phyloP scores from a whole-genome alignment of 2,797 vertebrate species.

The Phataginus tricuspis region DNA sequence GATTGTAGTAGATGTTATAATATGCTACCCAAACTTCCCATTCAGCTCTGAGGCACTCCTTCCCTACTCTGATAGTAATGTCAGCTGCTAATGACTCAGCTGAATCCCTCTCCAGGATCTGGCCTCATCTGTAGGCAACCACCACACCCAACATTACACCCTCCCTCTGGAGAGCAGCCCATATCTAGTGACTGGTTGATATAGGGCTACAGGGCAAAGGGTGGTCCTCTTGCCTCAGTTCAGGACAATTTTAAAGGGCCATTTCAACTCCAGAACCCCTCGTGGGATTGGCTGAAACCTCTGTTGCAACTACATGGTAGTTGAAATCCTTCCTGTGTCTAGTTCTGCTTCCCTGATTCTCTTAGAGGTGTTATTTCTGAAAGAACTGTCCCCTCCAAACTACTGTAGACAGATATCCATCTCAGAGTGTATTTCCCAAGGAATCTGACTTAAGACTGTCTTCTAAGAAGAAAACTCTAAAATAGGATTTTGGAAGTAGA shows the following conservation, averaged over 20 bases:
- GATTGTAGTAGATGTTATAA: neutral
- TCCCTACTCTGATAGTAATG: neutral
- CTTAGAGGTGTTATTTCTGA: slow-evolving; percentile 22
- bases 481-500: neutral
- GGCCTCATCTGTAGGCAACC: neutral
- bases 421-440: neutral
- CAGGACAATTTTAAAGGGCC: neutral
- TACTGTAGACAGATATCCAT: neutral
- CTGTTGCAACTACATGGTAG: neutral
- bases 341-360: neutral
- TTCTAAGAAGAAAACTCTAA: neutral
- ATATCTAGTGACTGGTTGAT: neutral
- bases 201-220: neutral
- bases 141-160: neutral
- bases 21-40: neutral
- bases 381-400: neutral
- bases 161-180: neutral
- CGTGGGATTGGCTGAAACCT: neutral
- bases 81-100: neutral
- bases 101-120: neutral
- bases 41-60: neutral
- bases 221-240: neutral
- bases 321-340: neutral
- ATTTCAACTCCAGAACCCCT: neutral
- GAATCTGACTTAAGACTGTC: neutral